phyloP scores from a whole-genome alignment of 92 coral and sea anemone species.

The Porites lobata region DNA sequence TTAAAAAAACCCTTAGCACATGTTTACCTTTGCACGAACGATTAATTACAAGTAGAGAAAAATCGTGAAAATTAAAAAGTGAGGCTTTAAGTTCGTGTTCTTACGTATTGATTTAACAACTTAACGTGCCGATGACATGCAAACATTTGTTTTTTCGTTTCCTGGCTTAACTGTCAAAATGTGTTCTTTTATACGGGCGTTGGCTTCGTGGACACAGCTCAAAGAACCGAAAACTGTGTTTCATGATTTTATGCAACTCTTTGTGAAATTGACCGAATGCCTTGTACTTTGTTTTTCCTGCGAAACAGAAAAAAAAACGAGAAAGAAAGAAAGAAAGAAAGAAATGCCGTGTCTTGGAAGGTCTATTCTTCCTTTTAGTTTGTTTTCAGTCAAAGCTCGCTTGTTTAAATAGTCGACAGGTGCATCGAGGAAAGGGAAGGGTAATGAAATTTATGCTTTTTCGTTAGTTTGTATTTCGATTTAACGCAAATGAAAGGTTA shows the following conservation, averaged over 20 bases:
- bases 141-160: slow-evolving; percentile 4
- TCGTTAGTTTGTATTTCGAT: background rate
- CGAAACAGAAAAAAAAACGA: too few species aligned
- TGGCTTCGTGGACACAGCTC: background rate
- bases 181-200: background rate
- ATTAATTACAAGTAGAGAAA: background rate
- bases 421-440: background rate
- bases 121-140: background rate
- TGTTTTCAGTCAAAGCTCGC: background rate
- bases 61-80: background rate
- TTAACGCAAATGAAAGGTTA: background rate
- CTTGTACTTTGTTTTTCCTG: too few species aligned
- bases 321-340: too few species aligned
- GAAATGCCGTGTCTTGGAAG: too few species aligned
- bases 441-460: background rate
- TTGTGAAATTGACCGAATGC: too few species aligned
- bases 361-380: background rate
- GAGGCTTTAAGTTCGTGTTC: background rate
- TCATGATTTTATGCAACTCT: too few species aligned
- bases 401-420: slow-evolving; percentile 17
- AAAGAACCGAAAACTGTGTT: background rate
- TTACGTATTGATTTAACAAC: slow-evolving; percentile 6
- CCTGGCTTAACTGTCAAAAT: background rate
- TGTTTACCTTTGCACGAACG: slow-evolving; percentile 2
- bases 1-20: background rate